Conservation (phyloP, 1,140 invertebrate species). For the Chrysomallon squamiferum region DNA sequence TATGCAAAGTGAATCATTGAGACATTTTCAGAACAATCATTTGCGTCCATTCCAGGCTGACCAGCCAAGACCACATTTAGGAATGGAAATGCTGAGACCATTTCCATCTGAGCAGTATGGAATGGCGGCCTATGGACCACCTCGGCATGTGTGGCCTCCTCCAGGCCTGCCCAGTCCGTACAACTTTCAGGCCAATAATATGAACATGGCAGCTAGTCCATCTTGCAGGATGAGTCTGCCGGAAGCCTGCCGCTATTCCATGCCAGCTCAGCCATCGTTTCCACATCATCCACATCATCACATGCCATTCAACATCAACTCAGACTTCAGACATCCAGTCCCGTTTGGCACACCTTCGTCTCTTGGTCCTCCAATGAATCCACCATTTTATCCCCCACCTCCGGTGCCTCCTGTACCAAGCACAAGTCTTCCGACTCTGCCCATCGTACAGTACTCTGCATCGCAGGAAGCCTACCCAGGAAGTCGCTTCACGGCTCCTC, state of each 20-base stretch:
- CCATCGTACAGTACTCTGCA: constrained; percentile 16
- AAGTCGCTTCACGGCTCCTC: constrained; percentile 16
- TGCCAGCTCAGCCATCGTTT: background rate
- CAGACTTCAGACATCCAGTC: constrained; percentile 11
- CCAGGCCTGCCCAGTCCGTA: background rate
- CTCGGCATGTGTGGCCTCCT: background rate
- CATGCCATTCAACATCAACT: constrained; percentile 12
- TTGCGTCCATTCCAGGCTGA: background rate
- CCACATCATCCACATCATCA: constrained; percentile 11
- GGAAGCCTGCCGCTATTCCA: constrained; percentile 8
- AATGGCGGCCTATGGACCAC: background rate
- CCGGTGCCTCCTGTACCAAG: constrained; percentile 15
- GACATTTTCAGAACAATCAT: constrained; percentile 3
- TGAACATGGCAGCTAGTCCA: constrained; percentile 4
- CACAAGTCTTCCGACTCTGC: constrained; percentile 25
- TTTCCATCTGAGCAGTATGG: background rate
- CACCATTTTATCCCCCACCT: constrained; percentile 27
- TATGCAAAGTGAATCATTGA: background rate
- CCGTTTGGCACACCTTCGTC: background rate
- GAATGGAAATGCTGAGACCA: background rate
- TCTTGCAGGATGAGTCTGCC: constrained; percentile 23
- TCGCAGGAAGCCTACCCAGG: constrained; percentile 9
- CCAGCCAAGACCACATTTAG: background rate
- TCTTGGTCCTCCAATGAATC: constrained; percentile 19
- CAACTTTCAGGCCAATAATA: background rate